Evolutionary conservation across 2,888 invertebrate species (phyloP), one percentile per base, ranked within the genome.

Genomic region (Hemaris fuciformis): DNA sequence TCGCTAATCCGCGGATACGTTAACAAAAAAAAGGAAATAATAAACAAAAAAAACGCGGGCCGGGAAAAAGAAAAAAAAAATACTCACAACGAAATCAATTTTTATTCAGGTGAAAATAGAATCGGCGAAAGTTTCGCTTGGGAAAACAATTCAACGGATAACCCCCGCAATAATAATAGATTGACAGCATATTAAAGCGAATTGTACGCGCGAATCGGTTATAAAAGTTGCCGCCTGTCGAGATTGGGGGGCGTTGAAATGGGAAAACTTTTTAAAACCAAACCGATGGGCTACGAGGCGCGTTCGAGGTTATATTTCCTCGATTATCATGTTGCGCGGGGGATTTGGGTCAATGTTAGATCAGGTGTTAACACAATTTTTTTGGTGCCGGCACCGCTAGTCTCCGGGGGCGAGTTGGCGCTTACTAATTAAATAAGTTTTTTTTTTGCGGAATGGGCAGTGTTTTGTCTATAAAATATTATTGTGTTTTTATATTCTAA

Each of bases 201-300:
- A 76, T 73, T 69, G 72, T 69, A 67, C 68, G 66, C 65, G 64
- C 68, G 71, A 68, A 73, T 72, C 72, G 73, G 68, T 71, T 68
- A 73, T 73, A 74, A 77, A 81, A 80, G 71, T 75, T 79, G 79
- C 64, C 59, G 67, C 64, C 72, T 59, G 63, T 53, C 60, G 71
- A 75, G 76, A 76, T 66, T 62, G 64, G 71, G 64, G 61, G 68
- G 69, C 59, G 66, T 71, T 77, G 79, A 87, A 85, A 88, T 89
- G 86, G 86, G 84, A 88, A 88, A 88, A 89, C 82, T 89, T 88
- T 79, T 78, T 80, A 74, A 66, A 81, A 84, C 76, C 79, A 76
- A 81, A 84, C 83, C 82, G 83, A 80, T 81, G 67, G 69, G 31
- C 45, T 67, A 45, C 61, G 66, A 57, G 56, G 57, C 25, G 20